Evolutionary conservation across 2,888 invertebrate genomes (phyloP), one percentile per base, ranked within the genome.

Genomic region (Clostera curtula): DNA sequence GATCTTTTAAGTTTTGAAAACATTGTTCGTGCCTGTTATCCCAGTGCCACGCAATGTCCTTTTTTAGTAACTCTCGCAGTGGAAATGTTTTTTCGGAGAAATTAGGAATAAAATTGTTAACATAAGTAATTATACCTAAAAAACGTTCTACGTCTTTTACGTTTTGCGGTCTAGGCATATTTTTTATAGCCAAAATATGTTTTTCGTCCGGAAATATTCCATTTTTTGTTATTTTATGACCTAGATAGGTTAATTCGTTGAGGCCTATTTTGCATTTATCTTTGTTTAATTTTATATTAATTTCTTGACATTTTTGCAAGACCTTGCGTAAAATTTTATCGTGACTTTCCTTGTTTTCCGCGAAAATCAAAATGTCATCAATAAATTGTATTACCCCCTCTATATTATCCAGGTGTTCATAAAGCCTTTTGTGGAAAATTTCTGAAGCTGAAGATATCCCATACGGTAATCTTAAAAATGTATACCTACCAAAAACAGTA

Each of bases 361-460:
- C n/a, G n/a, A n/a, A 15, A 9, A 36, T 14, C 19, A 45, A 27
- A 3, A 46, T 11, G 27, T 43, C 46, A 20, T 49, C 49, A 5
- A 44, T 23, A 27, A 38, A 46, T 14, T 34, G 16, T 5, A 23
- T 12, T 2, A 45, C 39, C 1, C 48, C 43, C 8, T 43, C 31
- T 19, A 44, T 17, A 20, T 44, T 36, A 27, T 38, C 36, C 26
- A 43, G 36, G 7, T 27, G 13, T 27, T 39, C 34, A 25, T 29
- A 32, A 4, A 39, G 9, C 17, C 11, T 34, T 34, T 41, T 49
- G 26, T 43, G 47, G 31, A 44, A 50, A 5, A 48, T 31, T 31
- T 50, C 47, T 2, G 36, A 37, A 3, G 43, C 43, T 3, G 42
- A 45, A 2, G 25, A 40, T 11, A 48, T 48, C 1, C 48, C 49